A percentile compares a stretch with the other conserved stretches of the same genome.
Conservation (phyloP, 2,113 vertebrate species). For the Tichodroma muraria region DNA sequence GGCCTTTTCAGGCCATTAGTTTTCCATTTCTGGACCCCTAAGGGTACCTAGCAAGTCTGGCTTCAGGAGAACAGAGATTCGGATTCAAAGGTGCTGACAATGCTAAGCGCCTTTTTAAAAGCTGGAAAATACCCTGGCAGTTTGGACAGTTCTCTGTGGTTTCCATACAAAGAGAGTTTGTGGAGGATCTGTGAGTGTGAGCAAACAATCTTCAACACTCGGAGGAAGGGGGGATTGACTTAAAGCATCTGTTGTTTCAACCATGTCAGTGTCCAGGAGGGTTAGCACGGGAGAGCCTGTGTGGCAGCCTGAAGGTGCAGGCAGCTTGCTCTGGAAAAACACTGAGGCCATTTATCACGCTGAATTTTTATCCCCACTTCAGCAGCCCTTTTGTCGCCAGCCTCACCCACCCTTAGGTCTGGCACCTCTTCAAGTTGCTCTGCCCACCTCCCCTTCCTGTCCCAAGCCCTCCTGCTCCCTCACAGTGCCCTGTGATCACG, state of each 20-base stretch:
- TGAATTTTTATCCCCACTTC: background rate
- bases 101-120: background rate
- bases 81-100: background rate
- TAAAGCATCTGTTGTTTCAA: background rate
- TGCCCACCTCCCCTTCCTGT: background rate
- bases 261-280: background rate
- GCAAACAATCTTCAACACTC: background rate
- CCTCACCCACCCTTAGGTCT: background rate
- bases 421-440: background rate
- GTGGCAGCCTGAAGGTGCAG: background rate
- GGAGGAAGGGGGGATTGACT: background rate
- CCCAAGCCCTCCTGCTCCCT: background rate
- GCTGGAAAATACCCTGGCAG: background rate
- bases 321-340: background rate
- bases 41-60: background rate
- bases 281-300: background rate
- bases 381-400: background rate
- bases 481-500: accelerated
- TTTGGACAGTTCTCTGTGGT: background rate
- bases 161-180: background rate
- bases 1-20: background rate
- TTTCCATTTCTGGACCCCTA: background rate
- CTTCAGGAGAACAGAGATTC: background rate
- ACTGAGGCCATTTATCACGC: background rate
- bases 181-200: background rate